Evolutionary conservation across 2,113 vertebrate species (phyloP).

Genomic region (Paracanthobrama guichenoti): DNA sequence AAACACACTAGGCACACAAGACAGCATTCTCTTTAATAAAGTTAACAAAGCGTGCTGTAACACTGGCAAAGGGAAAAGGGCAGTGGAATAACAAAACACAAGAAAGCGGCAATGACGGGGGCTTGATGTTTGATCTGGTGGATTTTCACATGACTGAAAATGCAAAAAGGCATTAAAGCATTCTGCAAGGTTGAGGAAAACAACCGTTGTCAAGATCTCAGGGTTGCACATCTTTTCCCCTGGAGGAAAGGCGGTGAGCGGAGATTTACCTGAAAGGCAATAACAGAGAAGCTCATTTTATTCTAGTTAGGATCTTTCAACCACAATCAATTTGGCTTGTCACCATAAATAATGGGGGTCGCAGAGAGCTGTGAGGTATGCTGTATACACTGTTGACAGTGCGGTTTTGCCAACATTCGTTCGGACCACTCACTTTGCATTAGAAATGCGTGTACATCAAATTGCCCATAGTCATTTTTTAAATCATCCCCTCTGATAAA

Average conservation of each 20-base stretch:
- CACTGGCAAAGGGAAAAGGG: background rate
- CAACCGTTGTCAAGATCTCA: constrained; percentile 65
- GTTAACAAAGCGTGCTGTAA: constrained; percentile 18
- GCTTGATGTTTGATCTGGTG: constrained; percentile 56
- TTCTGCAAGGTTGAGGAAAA: constrained; percentile 59
- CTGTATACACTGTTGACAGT: constrained; percentile 64
- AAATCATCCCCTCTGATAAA: background rate
- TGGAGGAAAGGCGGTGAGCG: constrained; percentile 59
- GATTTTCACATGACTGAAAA: constrained; percentile 56
- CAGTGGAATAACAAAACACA: constrained; percentile 17
- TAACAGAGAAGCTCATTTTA: constrained; percentile 83
- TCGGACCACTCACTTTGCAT: constrained; percentile 43
- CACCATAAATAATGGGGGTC: constrained; percentile 79
- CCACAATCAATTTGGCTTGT: constrained; percentile 80
- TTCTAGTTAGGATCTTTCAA: constrained; percentile 80
- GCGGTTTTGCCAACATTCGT: constrained; percentile 61
- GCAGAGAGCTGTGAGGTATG: constrained; percentile 56
- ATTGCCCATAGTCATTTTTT: constrained; percentile 42
- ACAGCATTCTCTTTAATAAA: background rate
- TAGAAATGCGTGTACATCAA: constrained; percentile 33
- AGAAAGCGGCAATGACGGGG: background rate
- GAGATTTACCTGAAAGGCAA: constrained; percentile 73
- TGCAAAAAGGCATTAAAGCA: constrained; percentile 58
- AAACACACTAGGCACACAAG: background rate
- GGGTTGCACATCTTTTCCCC: constrained; percentile 62